These are phyloP conservation scores for Oncopodura yosiiana DNA, from an alignment of 1,140 invertebrate species.

Conservation along the genomic window DNA sequence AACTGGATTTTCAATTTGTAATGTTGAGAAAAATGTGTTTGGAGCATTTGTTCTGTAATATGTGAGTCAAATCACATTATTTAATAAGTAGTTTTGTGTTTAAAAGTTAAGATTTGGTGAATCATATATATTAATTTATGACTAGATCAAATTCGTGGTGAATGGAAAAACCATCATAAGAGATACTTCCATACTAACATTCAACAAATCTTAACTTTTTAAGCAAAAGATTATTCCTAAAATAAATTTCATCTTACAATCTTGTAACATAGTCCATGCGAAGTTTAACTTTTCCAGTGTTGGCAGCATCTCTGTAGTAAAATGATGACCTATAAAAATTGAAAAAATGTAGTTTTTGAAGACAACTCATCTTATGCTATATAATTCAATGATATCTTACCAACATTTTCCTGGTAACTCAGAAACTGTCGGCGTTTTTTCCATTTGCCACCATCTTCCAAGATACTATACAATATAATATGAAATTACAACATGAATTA, in stretches of 20 bases:
- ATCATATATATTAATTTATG: not conserved
- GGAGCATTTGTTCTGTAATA: slow-evolving; percentile 32
- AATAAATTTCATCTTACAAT: slow-evolving; percentile 21
- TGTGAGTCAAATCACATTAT: not conserved
- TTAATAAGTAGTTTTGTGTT: not conserved
- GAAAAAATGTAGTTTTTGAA: too few species aligned
- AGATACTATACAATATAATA: slow-evolving; percentile 25
- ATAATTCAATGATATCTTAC: too few species aligned
- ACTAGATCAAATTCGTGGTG: not conserved
- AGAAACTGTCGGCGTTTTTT: slow-evolving; percentile 24
- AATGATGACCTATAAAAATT: too few species aligned
- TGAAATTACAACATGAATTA: not conserved
- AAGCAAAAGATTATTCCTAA: slow-evolving; percentile 2
- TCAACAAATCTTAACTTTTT: slow-evolving; percentile 5
- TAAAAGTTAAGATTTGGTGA: not conserved
- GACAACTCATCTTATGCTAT: too few species aligned
- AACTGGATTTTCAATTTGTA: slow-evolving; percentile 25
- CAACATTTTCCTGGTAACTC: slow-evolving; percentile 35
- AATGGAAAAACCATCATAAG: not conserved
- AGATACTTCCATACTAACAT: not conserved
- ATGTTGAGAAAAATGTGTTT: slow-evolving; percentile 34
- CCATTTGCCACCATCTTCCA: slow-evolving; percentile 35
- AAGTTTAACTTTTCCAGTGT: slow-evolving; percentile 31
- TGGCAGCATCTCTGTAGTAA: slow-evolving; percentile 29
- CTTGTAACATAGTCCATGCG: slow-evolving; percentile 35